A percentile compares a stretch with the other conserved stretches of the same genome.
Conservation (phyloP, 1,140 invertebrate species). For the Nymphalis io region DNA sequence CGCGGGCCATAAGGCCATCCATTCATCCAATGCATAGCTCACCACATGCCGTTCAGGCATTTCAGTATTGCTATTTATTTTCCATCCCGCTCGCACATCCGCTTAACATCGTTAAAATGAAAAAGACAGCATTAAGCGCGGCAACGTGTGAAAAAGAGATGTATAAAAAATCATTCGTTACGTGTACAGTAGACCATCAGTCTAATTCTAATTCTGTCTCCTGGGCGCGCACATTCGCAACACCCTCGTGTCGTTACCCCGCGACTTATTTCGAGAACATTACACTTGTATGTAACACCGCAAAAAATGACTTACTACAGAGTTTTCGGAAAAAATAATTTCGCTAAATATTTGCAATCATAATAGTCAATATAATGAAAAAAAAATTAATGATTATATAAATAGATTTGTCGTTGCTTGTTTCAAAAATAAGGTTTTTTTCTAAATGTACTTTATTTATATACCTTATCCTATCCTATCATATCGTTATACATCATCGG, state of each 20-base stretch:
- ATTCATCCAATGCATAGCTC: constrained; percentile 6
- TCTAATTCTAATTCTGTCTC: constrained; percentile 39
- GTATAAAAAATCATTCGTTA: constrained; percentile 9
- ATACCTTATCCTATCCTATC: too few species aligned
- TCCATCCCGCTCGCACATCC: background rate
- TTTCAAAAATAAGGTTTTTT: too few species aligned
- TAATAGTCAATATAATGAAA: too few species aligned
- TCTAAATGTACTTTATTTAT: too few species aligned
- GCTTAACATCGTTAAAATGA: background rate
- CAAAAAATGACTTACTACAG: constrained; percentile 11
- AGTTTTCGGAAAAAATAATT: background rate
- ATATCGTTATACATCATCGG: too few species aligned
- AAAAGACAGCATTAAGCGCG: background rate
- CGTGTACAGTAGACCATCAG: constrained; percentile 15
- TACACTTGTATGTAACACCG: constrained; percentile 23
- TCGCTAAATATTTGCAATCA: background rate
- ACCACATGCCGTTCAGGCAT: background rate
- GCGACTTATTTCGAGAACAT: constrained; percentile 29
- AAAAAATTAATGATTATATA: too few species aligned
- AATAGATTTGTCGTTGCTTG: too few species aligned
- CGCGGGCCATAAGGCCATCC: constrained; percentile 5
- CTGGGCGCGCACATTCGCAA: constrained; percentile 37
- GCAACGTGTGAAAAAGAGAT: background rate
- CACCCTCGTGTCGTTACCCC: constrained; percentile 42
- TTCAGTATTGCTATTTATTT: background rate